Evolutionary conservation across 2,888 invertebrate genomes (phyloP), one percentile per base, ranked within the genome.

Genomic region (Athalia cordata): DNA sequence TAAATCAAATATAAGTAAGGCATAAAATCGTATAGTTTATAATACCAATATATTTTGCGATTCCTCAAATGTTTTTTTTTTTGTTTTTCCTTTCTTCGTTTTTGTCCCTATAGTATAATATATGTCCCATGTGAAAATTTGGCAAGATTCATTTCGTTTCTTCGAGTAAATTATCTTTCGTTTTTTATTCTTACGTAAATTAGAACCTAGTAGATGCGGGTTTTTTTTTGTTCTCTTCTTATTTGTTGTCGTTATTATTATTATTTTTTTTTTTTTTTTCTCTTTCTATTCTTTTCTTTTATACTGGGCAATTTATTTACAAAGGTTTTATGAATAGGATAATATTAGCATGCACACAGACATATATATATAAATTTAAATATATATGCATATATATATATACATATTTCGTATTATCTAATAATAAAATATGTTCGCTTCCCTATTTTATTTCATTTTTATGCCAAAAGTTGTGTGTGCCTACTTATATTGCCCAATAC

Each of bases 31-130:
- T 75, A 65, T 87, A 84, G 83, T 88, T 89, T 89, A 88, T 88
- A 89, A 89, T 89, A 89, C 87, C 87, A 89, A 89, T 89, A 89
- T 89, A 89, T 89, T 89, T 87, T 86, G 85, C 84, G 83, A 87
- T 86, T 87, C 84, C 86, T 86, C 84, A 85, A 85, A 86, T 85
- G 85, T 85, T 86, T 86, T 82, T 84, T 83, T 84, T 84, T 29
- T 29, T n/a, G n/a, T 29, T 29, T 29, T 29, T 29, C 29, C 29
- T 29, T 29, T 29, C 29, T 29, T 29, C 29, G 29, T 29, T 29
- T 29, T 29, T 29, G 29, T 29, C 29, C 29, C 29, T 29, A 29
- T 29, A 29, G 29, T 29, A 29, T 29, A 29, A 2, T 29, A 29
- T 86, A 86, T 82, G 83, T 88, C 85, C 86, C 87, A 86, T 87